phyloP scores from a whole-genome alignment of 2,113 vertebrate species.

The Nerophis lumbriciformis region DNA sequence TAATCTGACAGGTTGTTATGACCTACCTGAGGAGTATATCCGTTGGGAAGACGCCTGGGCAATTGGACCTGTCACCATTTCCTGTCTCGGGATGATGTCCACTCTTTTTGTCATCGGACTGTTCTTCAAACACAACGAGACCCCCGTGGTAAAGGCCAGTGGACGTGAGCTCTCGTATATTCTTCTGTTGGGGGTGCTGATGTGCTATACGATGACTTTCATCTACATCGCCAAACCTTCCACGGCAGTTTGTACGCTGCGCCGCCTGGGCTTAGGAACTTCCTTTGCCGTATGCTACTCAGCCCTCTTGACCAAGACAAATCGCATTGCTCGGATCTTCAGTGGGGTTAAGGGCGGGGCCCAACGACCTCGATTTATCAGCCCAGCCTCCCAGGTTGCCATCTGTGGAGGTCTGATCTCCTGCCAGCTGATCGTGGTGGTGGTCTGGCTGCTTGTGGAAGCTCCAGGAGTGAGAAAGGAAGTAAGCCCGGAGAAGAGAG shows the following conservation, averaged over 20 bases:
- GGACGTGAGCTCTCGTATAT: constrained; percentile 98
- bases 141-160: constrained; percentile 92
- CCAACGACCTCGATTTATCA: constrained; percentile 91
- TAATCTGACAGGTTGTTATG: constrained; percentile 88
- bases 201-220: constrained; percentile 98
- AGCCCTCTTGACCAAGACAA: constrained; percentile 94
- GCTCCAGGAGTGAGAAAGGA: constrained; percentile 90
- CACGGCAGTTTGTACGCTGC: constrained; percentile 82
- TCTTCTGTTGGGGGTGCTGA: constrained; percentile 87
- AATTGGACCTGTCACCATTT: constrained; percentile 89
- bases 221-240: constrained; percentile 95
- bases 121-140: constrained; percentile 87
- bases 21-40: constrained; percentile 95
- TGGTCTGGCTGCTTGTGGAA: constrained; percentile 91
- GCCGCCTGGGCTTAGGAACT: constrained; percentile 88
- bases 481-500: constrained; percentile 84
- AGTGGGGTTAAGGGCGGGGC: constrained; percentile 89
- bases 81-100: constrained; percentile 88
- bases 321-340: constrained; percentile 95
- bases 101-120: constrained; percentile 87
- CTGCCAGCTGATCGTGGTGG: constrained; percentile 88
- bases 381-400: constrained; percentile 91
- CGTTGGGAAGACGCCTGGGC: constrained; percentile 95
- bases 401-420: constrained; percentile 94
- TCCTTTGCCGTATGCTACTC: constrained; percentile 97